These are phyloP conservation scores for Pollimyrus isidori DNA, from an alignment of 2,113 vertebrate species.

Conservation along the genomic window DNA sequence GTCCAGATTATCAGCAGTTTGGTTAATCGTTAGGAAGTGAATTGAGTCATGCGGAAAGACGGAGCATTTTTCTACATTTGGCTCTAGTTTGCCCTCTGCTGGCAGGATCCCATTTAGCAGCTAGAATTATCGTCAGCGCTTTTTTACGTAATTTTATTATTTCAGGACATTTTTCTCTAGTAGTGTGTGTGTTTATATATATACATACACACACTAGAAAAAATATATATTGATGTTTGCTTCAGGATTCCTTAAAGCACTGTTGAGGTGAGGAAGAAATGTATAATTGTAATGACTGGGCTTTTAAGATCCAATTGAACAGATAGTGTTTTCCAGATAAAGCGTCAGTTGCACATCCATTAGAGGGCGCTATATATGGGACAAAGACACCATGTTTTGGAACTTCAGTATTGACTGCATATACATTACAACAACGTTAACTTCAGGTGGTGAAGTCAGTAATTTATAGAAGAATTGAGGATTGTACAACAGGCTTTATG, in stretches of 20 bases:
- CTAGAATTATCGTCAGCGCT: not conserved
- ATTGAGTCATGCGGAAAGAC: not conserved
- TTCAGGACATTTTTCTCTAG: not conserved
- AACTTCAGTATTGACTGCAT: not conserved
- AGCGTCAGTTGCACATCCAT: not conserved
- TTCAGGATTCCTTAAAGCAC: not conserved
- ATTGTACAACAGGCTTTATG: not conserved
- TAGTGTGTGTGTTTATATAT: not conserved
- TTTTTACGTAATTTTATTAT: not conserved
- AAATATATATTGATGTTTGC: not conserved
- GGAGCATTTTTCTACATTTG: not conserved
- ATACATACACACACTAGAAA: no score
- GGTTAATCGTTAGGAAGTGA: not conserved
- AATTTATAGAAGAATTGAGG: not conserved
- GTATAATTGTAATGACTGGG: not conserved
- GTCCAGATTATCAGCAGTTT: not conserved
- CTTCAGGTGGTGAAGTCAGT: not conserved
- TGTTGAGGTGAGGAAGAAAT: not conserved
- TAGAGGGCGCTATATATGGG: not conserved
- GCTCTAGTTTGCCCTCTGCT: conserved; percentile 7
- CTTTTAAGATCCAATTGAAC: not conserved
- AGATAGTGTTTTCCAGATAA: not conserved
- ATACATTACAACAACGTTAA: not conserved
- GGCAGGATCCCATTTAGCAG: not conserved
- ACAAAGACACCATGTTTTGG: not conserved